A percentile compares a stretch with the other conserved stretches of the same genome.
Conservation (phyloP, 2,113 vertebrate species). For the Tachysurus vachellii region DNA sequence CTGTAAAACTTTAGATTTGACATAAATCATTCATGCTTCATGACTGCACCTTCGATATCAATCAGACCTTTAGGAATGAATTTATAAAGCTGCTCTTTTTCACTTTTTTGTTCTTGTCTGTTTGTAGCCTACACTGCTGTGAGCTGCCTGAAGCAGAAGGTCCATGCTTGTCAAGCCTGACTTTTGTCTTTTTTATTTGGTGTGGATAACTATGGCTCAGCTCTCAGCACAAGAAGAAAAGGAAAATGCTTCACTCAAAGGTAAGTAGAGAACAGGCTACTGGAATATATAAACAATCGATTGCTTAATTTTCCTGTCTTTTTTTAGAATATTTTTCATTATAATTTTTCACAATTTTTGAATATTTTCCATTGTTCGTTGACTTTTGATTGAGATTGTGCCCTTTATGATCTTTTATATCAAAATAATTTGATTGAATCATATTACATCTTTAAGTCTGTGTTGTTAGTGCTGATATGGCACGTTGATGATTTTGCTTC, state of each 20-base stretch:
- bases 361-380: too few relatives aligned
- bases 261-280: slow-evolving; percentile 59
- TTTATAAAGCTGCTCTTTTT: neutral
- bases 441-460: neutral
- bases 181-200: slow-evolving; percentile 71
- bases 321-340: neutral
- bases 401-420: neutral
- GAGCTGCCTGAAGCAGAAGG: slow-evolving; percentile 56
- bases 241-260: slow-evolving; percentile 95
- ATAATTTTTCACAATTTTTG: too few relatives aligned
- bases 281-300: neutral
- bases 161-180: slow-evolving; percentile 77
- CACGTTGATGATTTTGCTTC: neutral
- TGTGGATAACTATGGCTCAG: slow-evolving; percentile 88
- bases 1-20: neutral
- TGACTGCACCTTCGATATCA: neutral
- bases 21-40: neutral
- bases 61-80: neutral
- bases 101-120: neutral
- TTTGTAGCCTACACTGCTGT: slow-evolving; percentile 64
- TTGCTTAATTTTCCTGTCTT: neutral
- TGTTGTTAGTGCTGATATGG: neutral
- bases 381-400: neutral
- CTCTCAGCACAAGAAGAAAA: slow-evolving; percentile 88
- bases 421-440: neutral